phyloP scores from a whole-genome alignment of 1,140 invertebrate genomes.

The Meloidogyne floridensis region DNA sequence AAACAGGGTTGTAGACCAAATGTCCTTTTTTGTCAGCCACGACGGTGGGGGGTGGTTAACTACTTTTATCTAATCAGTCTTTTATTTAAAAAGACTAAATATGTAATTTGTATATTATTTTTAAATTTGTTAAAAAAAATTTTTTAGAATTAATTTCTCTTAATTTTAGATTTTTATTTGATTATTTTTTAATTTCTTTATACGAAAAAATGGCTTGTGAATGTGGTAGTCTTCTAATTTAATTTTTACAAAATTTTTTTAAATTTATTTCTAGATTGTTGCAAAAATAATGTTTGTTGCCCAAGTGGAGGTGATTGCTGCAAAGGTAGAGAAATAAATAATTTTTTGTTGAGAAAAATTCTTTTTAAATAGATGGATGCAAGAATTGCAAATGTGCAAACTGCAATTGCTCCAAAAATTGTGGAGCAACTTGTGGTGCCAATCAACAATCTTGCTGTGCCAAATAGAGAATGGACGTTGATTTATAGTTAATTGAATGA shows the following conservation, averaged over 20 bases:
- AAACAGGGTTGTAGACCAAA: no score
- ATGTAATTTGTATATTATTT: no score
- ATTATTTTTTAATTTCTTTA: background rate
- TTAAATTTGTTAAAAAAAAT: no score
- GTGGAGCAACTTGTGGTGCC: background rate
- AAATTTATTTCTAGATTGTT: background rate
- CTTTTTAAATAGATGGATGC: background rate
- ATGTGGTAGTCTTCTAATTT: background rate
- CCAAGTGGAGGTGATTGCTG: background rate
- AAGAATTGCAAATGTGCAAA: background rate
- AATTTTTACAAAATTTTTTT: background rate
- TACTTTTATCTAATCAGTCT: no score
- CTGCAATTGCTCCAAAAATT: background rate
- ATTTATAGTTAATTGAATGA: background rate
- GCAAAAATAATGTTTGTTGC: background rate
- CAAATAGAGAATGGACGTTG: background rate
- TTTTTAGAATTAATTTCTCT: background rate
- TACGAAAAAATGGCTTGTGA: background rate
- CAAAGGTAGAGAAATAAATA: background rate
- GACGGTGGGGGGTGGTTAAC: no score
- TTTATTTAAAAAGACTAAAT: no score
- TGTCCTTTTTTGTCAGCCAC: no score
- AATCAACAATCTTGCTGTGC: background rate
- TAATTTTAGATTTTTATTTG: background rate
- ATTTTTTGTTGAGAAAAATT: background rate